phyloP scores from a whole-genome alignment of 1,140 invertebrate genomes.

The Scaptomyza pallida region DNA sequence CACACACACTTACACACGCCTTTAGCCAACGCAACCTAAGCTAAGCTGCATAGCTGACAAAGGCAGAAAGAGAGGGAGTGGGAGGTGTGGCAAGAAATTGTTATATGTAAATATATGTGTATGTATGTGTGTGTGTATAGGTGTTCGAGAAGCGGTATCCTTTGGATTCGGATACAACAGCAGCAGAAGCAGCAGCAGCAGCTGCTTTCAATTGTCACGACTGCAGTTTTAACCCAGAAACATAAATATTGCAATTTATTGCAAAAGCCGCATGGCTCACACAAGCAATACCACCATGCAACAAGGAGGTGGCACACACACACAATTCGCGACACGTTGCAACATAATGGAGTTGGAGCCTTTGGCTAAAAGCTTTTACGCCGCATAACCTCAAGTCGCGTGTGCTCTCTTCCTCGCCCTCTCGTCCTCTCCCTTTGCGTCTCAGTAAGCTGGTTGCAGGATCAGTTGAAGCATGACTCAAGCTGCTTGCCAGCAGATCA shows the following conservation, averaged over 20 bases:
- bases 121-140: not conserved
- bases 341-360: not conserved
- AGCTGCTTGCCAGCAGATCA: constrained; percentile 15
- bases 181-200: constrained; percentile 14
- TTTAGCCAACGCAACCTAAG: constrained; percentile 6
- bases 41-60: constrained; percentile 21
- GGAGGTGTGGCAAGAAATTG: constrained; percentile 8
- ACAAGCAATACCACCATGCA: not conserved
- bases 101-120: not conserved
- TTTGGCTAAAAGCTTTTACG: not conserved
- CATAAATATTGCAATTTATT: constrained; percentile 71
- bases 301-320: constrained; percentile 2
- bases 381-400: not conserved
- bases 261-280: constrained; percentile 3
- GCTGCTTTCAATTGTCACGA: constrained; percentile 60
- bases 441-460: not conserved
- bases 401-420: too few species aligned
- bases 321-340: not conserved
- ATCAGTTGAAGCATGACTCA: not conserved
- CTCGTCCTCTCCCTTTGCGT: too few species aligned
- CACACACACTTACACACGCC: not conserved
- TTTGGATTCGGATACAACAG: constrained; percentile 2
- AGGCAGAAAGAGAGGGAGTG: not conserved
- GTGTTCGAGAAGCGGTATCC: not conserved
- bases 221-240: constrained; percentile 74